A percentile compares a stretch with the other conserved stretches of the same genome.
These are phyloP conservation scores for Podiceps cristatus DNA, from an alignment of 2,113 vertebrate genomes.

Conservation along the genomic window DNA sequence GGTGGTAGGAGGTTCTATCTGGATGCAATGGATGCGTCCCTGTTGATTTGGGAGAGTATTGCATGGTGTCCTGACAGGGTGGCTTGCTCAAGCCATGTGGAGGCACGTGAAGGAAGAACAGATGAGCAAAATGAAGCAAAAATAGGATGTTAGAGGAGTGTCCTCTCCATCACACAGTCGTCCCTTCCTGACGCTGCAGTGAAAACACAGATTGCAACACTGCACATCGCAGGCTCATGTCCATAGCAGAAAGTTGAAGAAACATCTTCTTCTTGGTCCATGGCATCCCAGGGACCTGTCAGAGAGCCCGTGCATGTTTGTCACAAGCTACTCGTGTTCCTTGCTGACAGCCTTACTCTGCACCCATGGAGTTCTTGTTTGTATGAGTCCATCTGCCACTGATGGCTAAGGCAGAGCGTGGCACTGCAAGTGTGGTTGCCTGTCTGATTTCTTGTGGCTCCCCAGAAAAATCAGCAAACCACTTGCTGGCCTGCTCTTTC, in stretches of 20 bases:
- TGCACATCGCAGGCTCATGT: background rate
- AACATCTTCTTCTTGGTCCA: background rate
- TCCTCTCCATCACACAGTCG: background rate
- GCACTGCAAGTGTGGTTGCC: background rate
- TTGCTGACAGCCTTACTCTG: background rate
- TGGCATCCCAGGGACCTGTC: background rate
- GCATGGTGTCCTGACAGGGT: background rate
- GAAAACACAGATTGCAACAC: background rate
- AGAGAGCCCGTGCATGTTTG: background rate
- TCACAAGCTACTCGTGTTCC: background rate
- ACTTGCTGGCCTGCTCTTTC: background rate
- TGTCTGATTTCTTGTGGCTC: background rate
- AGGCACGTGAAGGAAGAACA: background rate
- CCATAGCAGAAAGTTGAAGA: background rate
- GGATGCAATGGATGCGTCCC: rapidly evolving
- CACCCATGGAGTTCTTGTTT: background rate
- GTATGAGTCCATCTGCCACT: background rate
- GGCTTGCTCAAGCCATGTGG: background rate
- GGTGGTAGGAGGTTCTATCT: background rate
- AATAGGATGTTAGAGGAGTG: background rate
- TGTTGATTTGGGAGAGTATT: background rate
- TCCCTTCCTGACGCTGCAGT: background rate
- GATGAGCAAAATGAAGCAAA: background rate
- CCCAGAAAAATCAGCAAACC: background rate
- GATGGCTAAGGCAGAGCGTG: background rate